Percentiles rank a stretch among this genome's conserved stretches.
Evolutionary conservation across 1,140 invertebrate species (phyloP).

Genomic region (Plectrocnemia conspersa): DNA sequence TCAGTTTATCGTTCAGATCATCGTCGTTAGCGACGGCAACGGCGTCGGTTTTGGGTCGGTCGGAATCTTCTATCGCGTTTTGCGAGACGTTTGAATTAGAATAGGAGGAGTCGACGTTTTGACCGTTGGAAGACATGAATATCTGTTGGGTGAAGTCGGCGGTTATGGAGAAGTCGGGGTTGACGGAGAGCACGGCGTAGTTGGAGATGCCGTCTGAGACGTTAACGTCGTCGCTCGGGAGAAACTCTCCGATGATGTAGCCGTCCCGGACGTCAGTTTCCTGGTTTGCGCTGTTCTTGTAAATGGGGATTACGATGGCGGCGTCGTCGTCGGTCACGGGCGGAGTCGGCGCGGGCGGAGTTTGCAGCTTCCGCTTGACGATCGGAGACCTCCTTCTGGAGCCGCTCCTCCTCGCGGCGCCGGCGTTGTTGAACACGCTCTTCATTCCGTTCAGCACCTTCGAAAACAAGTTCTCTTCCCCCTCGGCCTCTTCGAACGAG

Average conservation of each 20-base stretch:
- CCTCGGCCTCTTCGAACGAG: not conserved
- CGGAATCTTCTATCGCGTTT: not conserved
- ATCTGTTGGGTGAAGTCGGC: too few relatives aligned
- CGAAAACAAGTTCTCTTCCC: slow-evolving; percentile 28
- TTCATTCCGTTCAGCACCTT: slow-evolving; percentile 34
- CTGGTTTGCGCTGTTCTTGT: too few relatives aligned
- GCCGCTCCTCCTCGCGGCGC: not conserved
- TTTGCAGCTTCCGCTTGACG: not conserved
- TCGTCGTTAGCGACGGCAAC: not conserved
- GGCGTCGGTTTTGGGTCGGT: not conserved
- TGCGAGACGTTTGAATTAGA: too few relatives aligned
- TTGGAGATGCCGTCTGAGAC: not conserved
- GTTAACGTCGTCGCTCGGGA: not conserved
- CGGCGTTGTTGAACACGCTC: slow-evolving; percentile 29
- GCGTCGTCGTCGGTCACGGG: not conserved
- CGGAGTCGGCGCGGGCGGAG: not conserved
- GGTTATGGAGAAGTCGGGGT: too few relatives aligned
- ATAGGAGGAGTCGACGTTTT: too few relatives aligned
- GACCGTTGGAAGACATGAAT: too few relatives aligned
- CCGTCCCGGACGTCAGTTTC: slow-evolving; percentile 3
- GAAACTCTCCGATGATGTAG: not conserved
- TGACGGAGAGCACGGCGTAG: too few relatives aligned
- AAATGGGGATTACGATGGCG: not conserved
- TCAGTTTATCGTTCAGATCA: not conserved
- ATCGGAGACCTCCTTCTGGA: not conserved